Base-by-base conservation (phyloP, 2,888 invertebrate species). In the Lissocephala sabroskyi region DNA sequence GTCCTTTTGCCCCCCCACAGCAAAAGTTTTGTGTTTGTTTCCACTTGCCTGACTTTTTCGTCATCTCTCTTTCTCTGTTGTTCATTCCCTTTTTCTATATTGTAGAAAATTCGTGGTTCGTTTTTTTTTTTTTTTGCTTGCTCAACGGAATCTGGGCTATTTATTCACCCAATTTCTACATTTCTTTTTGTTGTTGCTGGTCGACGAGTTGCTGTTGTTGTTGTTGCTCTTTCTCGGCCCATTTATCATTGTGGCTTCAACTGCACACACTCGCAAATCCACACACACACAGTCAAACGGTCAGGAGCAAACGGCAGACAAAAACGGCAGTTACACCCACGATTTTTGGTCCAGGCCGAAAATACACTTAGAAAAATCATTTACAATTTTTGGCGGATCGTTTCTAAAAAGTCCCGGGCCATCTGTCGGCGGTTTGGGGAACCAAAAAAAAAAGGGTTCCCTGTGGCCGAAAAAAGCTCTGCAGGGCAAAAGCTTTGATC, bases 91-190 rank as follows among this genome's bases (percentile, higher is more conserved):
- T 62, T 49, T 45, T 49, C 19, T 49, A n/a, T n/a, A n/a, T n/a
- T n/a, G n/a, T n/a, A n/a, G n/a, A n/a, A n/a, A n/a, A n/a, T n/a
- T n/a, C n/a, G n/a, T n/a, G n/a, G n/a, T n/a, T n/a, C n/a, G n/a
- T 48, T 39, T 35, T 13, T 35, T 14, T 52, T 63, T 49, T 55
- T 59, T 57, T 46, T 37, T 58, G 74, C 67, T 64, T 62, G 60
- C 65, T 74, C 76, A 70, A 73, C 76, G 71, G 79, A 77, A 77
- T 77, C 77, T 77, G 65, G 79, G 79, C 64, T 79, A 79, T 77
- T 79, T 79, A 80, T 79, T 79, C 79, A 79, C 79, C 79, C 80
- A 77, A 79, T 80, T 79, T 79, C 65, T 79, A 65, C 65, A 58
- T 56, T 64, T 56, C 52, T 35, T 23, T 9, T 55, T 49, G 42